A percentile compares a stretch with the other conserved stretches of the same genome.
Evolutionary conservation across 2,888 invertebrate species (phyloP).

Genomic region (Ditylenchus weischeri): DNA sequence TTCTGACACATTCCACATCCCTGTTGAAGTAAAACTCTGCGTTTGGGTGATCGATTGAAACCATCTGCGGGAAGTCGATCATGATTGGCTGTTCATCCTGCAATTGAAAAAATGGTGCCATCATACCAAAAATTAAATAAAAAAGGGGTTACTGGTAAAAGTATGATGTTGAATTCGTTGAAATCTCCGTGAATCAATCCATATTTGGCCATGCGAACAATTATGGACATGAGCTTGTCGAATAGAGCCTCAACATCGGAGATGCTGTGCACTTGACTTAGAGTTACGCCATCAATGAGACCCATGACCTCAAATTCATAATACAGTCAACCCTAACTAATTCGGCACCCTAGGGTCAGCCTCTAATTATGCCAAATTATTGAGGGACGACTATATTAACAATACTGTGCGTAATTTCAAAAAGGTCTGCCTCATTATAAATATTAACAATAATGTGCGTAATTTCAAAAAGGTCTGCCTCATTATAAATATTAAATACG

Average conservation of each 20-base stretch:
- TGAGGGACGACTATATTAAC: too few relatives aligned
- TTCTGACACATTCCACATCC: slow-evolving; percentile 83
- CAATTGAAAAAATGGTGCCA: slow-evolving; percentile 6
- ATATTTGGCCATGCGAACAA: slow-evolving; percentile 82
- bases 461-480: too few relatives aligned
- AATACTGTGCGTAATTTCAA: too few relatives aligned
- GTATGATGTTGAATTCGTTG: slow-evolving; percentile 96
- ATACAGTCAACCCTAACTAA: not conserved
- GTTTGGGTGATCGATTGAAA: slow-evolving; percentile 85
- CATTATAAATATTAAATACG: slow-evolving; percentile 5
- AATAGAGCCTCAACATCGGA: slow-evolving; percentile 67
- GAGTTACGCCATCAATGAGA: slow-evolving; percentile 23
- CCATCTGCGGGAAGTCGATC: slow-evolving; percentile 99
- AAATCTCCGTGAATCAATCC: slow-evolving; percentile 98
- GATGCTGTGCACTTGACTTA: slow-evolving; percentile 56
- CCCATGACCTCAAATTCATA: slow-evolving; percentile 12
- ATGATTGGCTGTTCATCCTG: slow-evolving; percentile 74
- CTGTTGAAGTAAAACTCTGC: slow-evolving; percentile 88
- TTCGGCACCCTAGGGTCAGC: too few relatives aligned
- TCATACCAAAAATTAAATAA: slow-evolving; percentile 9
- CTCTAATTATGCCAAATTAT: too few relatives aligned
- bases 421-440: not conserved
- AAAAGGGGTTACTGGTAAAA: slow-evolving; percentile 48
- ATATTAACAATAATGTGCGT: too few relatives aligned
- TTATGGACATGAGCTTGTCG: slow-evolving; percentile 87